These are phyloP conservation scores for Podarcis siculus DNA, from an alignment of 2,797 vertebrate genomes.

Conservation along the genomic window DNA sequence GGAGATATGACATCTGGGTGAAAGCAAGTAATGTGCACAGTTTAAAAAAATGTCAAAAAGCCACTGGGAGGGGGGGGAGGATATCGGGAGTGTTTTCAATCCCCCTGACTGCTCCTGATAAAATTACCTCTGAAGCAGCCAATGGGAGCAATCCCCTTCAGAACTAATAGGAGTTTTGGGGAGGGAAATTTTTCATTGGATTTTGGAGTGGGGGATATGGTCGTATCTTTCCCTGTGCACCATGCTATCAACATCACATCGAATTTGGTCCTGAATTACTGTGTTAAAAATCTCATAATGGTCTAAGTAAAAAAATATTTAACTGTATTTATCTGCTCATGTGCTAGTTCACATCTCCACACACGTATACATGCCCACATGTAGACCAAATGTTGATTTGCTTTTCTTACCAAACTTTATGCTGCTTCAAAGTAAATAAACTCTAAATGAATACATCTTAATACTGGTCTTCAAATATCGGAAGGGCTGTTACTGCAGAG, in stretches of 20 bases:
- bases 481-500: no score
- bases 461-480: not conserved
- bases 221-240: not conserved
- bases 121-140: not conserved
- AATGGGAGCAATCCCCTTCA: not conserved
- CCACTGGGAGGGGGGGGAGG: not conserved
- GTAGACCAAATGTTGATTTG: not conserved
- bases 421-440: not conserved
- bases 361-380: not conserved
- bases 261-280: slow-evolving; percentile 9
- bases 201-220: not conserved
- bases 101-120: not conserved
- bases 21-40: not conserved
- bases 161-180: not conserved
- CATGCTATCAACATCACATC: not conserved
- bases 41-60: not conserved
- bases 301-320: not conserved
- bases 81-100: not conserved
- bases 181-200: not conserved
- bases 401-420: not conserved
- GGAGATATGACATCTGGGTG: not conserved
- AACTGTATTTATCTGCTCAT: not conserved
- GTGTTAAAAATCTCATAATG: slow-evolving; percentile 1
- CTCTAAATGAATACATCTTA: not conserved
- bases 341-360: no score